phyloP scores from a whole-genome alignment of 2,113 vertebrate genomes.

The Heterochromis multidens region DNA sequence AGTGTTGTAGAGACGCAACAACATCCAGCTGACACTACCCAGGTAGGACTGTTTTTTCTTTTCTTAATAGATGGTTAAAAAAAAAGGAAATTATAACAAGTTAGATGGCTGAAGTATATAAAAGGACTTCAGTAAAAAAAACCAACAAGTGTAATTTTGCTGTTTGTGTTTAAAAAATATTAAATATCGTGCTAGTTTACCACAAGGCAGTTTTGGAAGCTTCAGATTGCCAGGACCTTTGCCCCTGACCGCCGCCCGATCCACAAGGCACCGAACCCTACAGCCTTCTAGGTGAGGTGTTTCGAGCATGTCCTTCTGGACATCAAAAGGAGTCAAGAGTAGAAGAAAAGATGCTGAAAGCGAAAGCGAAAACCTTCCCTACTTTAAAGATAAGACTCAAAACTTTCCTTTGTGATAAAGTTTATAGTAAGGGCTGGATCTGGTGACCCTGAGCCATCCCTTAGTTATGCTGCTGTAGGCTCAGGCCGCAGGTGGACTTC shows the following conservation, averaged over 20 bases:
- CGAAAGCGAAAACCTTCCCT: accelerated
- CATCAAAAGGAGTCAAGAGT: neutral
- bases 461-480: neutral
- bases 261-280: too few species aligned
- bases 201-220: too few species aligned
- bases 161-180: too few species aligned
- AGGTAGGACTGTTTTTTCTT: accelerated
- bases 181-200: too few species aligned
- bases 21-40: neutral
- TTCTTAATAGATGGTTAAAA: neutral
- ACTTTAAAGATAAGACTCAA: neutral
- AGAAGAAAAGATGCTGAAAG: neutral
- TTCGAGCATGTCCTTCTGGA: too few species aligned
- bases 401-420: neutral
- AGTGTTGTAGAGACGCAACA: neutral
- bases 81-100: too few species aligned
- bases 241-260: too few species aligned
- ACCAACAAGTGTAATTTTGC: too few species aligned
- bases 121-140: too few species aligned
- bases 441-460: accelerated
- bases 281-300: too few species aligned
- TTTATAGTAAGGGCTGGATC: neutral
- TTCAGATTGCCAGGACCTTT: too few species aligned
- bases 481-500: neutral
- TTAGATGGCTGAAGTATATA: too few species aligned